A percentile compares a stretch with the other conserved stretches of the same genome.
phyloP scores from a whole-genome alignment of 2,888 invertebrate species.

The Diloba caeruleocephala region DNA sequence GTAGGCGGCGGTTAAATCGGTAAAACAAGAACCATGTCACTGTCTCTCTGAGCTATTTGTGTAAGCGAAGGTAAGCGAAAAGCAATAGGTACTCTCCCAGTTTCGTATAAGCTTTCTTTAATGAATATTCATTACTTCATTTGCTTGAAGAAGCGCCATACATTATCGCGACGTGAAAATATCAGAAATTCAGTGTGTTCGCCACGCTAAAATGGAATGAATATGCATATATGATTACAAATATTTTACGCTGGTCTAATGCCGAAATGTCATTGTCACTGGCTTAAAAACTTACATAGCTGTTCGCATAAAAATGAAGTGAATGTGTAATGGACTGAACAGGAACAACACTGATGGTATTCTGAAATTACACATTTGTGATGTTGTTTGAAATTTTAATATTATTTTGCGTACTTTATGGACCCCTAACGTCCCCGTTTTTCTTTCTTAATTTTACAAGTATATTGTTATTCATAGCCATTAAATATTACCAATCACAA shows the following conservation, averaged over 20 bases:
- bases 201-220: slow-evolving; percentile 62
- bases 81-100: slow-evolving; percentile 63
- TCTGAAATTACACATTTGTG: no score
- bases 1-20: slow-evolving; percentile 19
- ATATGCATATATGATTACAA: slow-evolving; percentile 63
- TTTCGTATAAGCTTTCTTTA: slow-evolving; percentile 69
- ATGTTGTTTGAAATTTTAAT: slow-evolving; percentile 21
- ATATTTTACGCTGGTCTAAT: slow-evolving; percentile 54
- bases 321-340: slow-evolving; percentile 47
- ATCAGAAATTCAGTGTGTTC: slow-evolving; percentile 60
- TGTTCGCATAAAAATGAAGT: slow-evolving; percentile 32
- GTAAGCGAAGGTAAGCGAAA: slow-evolving; percentile 63
- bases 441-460: no score
- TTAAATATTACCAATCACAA: no score
- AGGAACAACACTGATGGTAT: slow-evolving; percentile 25
- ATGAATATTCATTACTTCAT: slow-evolving; percentile 83
- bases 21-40: slow-evolving; percentile 48
- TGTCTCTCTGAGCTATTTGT: slow-evolving; percentile 60
- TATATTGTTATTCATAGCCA: no score
- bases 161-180: slow-evolving; percentile 71
- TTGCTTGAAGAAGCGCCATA: slow-evolving; percentile 81
- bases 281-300: slow-evolving; percentile 49
- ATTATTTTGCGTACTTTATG: slow-evolving; percentile 3
- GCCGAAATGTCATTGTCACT: slow-evolving; percentile 53
- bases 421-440: no score